Conservation (phyloP, 2,113 vertebrate genomes). For the Serilophus lunatus region DNA sequence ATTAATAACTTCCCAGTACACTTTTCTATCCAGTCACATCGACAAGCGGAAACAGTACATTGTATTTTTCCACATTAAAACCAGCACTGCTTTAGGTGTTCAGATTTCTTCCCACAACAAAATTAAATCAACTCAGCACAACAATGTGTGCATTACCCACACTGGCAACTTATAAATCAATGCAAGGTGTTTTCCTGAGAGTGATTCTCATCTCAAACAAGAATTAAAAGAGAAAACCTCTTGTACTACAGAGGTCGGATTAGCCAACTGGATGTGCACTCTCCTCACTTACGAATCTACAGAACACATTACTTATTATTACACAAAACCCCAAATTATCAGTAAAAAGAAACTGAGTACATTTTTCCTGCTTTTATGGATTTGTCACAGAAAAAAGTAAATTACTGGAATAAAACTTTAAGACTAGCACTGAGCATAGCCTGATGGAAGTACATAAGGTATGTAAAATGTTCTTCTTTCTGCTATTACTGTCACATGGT, state of each 20-base stretch:
- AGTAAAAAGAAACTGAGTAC: neutral
- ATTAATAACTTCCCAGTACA: neutral
- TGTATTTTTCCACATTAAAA: neutral
- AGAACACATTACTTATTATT: neutral
- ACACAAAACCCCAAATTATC: neutral
- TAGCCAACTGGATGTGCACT: neutral
- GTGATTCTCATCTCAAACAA: neutral
- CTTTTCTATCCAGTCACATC: neutral
- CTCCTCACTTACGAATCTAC: neutral
- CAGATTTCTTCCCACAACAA: neutral
- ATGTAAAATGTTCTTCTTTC: neutral
- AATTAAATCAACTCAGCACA: neutral
- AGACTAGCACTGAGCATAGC: neutral
- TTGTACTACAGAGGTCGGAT: neutral
- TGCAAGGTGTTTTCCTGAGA: neutral
- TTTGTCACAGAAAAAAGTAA: neutral
- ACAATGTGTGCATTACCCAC: neutral
- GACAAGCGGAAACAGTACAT: neutral
- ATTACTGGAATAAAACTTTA: neutral
- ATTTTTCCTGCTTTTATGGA: neutral
- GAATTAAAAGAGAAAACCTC: neutral
- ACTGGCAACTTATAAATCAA: neutral
- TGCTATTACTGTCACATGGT: neutral
- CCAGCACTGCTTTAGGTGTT: neutral
- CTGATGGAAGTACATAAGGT: neutral